These are phyloP conservation scores for Oxyruncus cristatus DNA, from an alignment of 2,113 vertebrate species.

Conservation along the genomic window DNA sequence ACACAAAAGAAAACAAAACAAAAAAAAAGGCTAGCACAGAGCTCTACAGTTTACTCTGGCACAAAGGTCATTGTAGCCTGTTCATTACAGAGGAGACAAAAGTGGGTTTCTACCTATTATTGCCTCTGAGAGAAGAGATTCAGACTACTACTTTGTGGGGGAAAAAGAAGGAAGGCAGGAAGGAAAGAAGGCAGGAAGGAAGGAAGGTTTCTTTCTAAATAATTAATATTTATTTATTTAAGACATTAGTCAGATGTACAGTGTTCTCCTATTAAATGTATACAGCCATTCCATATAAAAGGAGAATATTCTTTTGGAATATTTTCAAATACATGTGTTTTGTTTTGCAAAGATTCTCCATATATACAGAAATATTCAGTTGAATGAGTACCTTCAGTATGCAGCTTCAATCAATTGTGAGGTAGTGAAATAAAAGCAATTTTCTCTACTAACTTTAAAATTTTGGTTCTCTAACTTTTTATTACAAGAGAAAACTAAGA, in stretches of 20 bases:
- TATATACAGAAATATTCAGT: neutral
- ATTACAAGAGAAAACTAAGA: neutral
- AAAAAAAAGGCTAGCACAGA: neutral
- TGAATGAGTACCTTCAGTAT: neutral
- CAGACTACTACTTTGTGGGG: fast-evolving
- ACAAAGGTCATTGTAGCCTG: neutral
- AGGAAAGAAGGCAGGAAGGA: neutral
- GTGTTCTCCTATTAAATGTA: neutral
- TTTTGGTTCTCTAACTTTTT: neutral
- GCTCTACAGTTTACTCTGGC: neutral
- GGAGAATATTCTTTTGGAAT: neutral
- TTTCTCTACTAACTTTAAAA: neutral
- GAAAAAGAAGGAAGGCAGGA: neutral
- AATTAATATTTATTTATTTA: neutral
- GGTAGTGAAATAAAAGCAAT: neutral
- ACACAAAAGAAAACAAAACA: neutral
- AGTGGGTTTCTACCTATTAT: neutral
- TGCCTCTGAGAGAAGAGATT: neutral
- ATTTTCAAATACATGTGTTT: neutral
- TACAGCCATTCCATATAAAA: neutral
- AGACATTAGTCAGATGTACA: neutral
- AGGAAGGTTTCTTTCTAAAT: neutral
- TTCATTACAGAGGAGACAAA: neutral
- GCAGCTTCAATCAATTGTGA: neutral
- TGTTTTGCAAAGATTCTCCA: neutral